Evolutionary conservation across 1,140 invertebrate genomes (phyloP), one percentile per base, ranked within the genome.

Genomic region (honey bee (Apis mellifera)): DNA sequence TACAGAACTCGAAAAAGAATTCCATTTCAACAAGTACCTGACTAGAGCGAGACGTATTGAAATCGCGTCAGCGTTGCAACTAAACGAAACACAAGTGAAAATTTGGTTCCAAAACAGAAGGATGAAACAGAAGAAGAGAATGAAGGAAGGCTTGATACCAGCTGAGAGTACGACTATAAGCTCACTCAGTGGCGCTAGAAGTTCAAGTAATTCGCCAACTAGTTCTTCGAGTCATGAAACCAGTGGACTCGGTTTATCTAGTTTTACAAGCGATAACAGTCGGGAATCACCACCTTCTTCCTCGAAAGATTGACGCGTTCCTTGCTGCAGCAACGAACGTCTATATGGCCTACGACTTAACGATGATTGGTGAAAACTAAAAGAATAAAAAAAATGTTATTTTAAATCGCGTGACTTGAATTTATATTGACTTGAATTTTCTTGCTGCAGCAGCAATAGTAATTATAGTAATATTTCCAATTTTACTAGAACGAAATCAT

Each of bases 11-110:
- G 99, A 99, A 93, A 99, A 99, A 93, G 99, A 99, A 94, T 99
- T 99, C 94, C 99, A 99, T 94, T 99, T 99, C 94, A 99, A 99
- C 95, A 99, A 99, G 94, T 99, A 99, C 95, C 95, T 99, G 89
- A 99, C 99, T 5, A 95, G 99, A 85, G 99, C 98, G 12, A 95
- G 99, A 87, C 95, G 99, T 85, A 99, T 99, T 89, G 99, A 99
- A 94, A 99, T 99, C 86, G 99, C 99, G 0, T 97, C 98, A 1
- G 97, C 98, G 2, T 94, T 99, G 23, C 97, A 99, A 91, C 96
- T 99, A 9, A 99, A 99, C 93, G 99, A 99, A 92, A 99, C 99
- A 0, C 98, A 99, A 95, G 95, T 95, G 81, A 93, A 95, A 79
- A 93, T 93, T 82, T 98, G 98, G 98, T 98, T 98, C 91, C 98